These are phyloP conservation scores for Microtus ochrogaster DNA, from an alignment of 2,113 vertebrate genomes.

Conservation along the genomic window DNA sequence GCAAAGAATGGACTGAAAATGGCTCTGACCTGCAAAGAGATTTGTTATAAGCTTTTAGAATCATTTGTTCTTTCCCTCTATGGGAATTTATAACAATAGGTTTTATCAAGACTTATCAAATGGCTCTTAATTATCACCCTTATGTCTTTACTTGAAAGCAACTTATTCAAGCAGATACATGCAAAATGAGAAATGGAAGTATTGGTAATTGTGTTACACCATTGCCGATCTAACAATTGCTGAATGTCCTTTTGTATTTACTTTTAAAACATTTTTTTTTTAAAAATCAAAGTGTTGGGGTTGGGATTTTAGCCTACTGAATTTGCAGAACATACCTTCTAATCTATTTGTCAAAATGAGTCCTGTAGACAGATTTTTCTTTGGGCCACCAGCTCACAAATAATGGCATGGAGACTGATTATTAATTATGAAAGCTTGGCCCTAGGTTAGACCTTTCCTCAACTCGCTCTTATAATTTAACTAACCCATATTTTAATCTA, in stretches of 20 bases:
- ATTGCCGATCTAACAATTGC: conserved; percentile 9
- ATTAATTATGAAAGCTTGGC: not conserved
- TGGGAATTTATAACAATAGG: conserved; percentile 56
- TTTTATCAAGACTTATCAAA: conserved; percentile 56
- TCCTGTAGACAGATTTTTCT: not conserved
- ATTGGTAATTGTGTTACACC: conserved; percentile 33
- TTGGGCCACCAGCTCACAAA: not conserved
- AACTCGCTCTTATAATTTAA: not conserved
- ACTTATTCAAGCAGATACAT: conserved; percentile 47
- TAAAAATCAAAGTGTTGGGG: not conserved
- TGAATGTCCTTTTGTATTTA: conserved; percentile 27
- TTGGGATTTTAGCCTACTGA: conserved; percentile 42
- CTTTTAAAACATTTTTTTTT: conserved; percentile 13
- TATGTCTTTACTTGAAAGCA: conserved; percentile 61
- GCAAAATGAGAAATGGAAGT: conserved; percentile 18
- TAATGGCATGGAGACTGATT: not conserved
- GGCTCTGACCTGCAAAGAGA: not conserved
- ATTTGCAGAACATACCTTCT: conserved; percentile 7
- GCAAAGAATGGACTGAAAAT: conserved; percentile 34
- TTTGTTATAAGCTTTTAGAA: conserved; percentile 56
- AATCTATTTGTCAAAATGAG: conserved; percentile 35
- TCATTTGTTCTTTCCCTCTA: conserved; percentile 56
- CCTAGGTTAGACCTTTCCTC: not conserved
- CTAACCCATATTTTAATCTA: not conserved
- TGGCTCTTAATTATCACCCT: conserved; percentile 64